A percentile compares a stretch with the other conserved stretches of the same genome.
phyloP scores from a whole-genome alignment of 2,113 vertebrate species.

The Hippocampus barbouri region DNA sequence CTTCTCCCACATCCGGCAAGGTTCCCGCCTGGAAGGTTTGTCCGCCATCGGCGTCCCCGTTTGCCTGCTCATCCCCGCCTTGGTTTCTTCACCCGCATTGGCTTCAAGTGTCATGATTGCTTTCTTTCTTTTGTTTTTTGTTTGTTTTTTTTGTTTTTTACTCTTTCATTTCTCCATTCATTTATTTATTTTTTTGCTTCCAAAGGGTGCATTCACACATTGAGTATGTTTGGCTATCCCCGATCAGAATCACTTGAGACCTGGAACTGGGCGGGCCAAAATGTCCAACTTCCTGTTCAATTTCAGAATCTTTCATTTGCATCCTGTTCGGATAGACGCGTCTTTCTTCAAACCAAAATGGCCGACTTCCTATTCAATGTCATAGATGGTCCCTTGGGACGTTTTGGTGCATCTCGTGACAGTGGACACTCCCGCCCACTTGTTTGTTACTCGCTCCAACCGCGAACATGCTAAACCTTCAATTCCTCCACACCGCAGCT shows the following conservation, averaged over 20 bases:
- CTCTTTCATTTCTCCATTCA: constrained; percentile 50
- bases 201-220: constrained; percentile 17
- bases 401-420: not conserved
- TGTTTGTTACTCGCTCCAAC: too few relatives aligned
- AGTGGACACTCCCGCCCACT: not conserved
- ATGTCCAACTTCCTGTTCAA: too few relatives aligned
- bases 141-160: constrained; percentile 26
- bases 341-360: not conserved
- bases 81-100: not conserved
- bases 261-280: too few relatives aligned
- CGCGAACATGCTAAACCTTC: too few relatives aligned
- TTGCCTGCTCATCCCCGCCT: constrained; percentile 42
- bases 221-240: not conserved
- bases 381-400: not conserved
- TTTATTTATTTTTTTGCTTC: constrained; percentile 29
- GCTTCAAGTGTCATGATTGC: constrained; percentile 11
- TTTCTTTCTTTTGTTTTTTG: not conserved
- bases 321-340: too few relatives aligned
- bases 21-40: constrained; percentile 81
- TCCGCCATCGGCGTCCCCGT: constrained; percentile 53
- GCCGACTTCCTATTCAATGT: too few relatives aligned
- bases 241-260: too few relatives aligned
- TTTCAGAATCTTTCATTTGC: too few relatives aligned
- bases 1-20: constrained; percentile 77
- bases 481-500: too few relatives aligned